Evolutionary conservation across 2,888 invertebrate genomes (phyloP), one percentile per base, ranked within the genome.

Genomic region (Nesidiocoris tenuis): DNA sequence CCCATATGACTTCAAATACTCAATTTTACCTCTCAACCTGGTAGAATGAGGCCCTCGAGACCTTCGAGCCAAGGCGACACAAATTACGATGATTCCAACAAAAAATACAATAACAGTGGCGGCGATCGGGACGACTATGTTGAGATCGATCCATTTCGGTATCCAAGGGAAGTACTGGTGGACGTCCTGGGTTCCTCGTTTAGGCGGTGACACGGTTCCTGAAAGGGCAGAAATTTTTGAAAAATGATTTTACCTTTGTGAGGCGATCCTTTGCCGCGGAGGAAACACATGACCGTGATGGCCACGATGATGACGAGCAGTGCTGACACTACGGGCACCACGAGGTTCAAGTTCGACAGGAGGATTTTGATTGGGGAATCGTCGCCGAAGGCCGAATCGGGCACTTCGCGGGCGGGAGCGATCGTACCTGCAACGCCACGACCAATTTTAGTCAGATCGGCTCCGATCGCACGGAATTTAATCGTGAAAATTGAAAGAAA

Each of bases 271-370:
- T 93, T 91, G 83, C 94, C 92, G 83, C 91, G 90, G 82, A 95
- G 90, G 82, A 94, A 93, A 89, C 94, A 95, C 84, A 95, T 94
- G 84, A 96, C 94, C 84, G 94, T 90, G 84, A 95, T 90, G 82
- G 95, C 95, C 85, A 95, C 92, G 84, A 96, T 91, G 85, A 95
- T 93, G 86, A 96, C 95, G 83, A 96, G 89, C 82, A 94, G 88
- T 82, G 95, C 94, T 81, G 95, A 94, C 84, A 94, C 92, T 82
- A 96, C 93, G 76, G 96, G 96, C 82, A 96, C 93, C 86, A 96
- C 93, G 83, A 96, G 90, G 88, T 95, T 94, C 84, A 95, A 89
- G 86, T 95, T 94, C 82, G 93, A 90, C 86, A 94, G 90, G 85
- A 95, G 90, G 83, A 93, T 90, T 88, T 91, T 91, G 86, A 94